Conservation (phyloP, 2,113 vertebrate genomes). For the Vulpes vulpes region DNA sequence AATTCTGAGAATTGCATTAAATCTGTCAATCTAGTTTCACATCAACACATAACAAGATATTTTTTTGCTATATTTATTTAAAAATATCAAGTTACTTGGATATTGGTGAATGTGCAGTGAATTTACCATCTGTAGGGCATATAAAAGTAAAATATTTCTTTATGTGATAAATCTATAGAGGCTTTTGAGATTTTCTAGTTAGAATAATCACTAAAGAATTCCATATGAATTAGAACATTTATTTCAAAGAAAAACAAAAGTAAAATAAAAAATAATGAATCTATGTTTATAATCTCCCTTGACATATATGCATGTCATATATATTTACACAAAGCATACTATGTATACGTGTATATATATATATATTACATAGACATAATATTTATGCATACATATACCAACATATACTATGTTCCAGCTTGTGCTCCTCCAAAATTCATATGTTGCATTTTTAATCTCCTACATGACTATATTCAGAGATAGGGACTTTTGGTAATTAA, state of each 20-base stretch:
- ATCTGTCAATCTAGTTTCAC: neutral
- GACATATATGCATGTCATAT: neutral
- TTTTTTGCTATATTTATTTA: neutral
- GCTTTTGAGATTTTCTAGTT: neutral
- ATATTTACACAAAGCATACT: neutral
- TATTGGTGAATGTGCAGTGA: neutral
- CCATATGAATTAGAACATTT: neutral
- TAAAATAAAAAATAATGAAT: neutral
- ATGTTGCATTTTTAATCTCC: neutral
- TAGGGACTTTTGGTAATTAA: neutral
- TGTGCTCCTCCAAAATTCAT: neutral
- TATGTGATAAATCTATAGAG: neutral
- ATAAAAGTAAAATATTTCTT: neutral
- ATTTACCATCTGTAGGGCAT: neutral
- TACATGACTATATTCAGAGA: neutral
- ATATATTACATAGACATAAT: neutral
- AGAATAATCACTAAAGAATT: neutral
- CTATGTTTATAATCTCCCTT: neutral
- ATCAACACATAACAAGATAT: neutral
- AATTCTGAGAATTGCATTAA: neutral
- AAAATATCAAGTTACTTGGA: neutral
- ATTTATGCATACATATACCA: neutral
- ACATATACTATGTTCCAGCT: neutral
- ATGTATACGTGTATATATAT: neutral
- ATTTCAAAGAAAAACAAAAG: neutral